These are phyloP conservation scores for Mimumesa dahlbomi DNA, from an alignment of 2,888 invertebrate genomes.

Conservation along the genomic window DNA sequence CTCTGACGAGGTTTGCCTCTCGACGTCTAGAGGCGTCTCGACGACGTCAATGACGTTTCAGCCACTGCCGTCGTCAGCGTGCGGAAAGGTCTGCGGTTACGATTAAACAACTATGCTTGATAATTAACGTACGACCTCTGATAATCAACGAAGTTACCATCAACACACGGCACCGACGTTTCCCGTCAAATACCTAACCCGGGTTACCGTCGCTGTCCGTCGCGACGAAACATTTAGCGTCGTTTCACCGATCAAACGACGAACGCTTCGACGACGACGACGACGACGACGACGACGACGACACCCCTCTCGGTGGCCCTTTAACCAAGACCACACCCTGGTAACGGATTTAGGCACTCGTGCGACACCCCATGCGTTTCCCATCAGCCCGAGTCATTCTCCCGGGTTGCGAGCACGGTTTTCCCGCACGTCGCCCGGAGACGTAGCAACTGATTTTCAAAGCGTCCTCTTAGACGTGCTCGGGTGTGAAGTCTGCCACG, in stretches of 20 bases:
- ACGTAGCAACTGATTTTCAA: constrained; percentile 29
- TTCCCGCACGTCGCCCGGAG: constrained; percentile 6
- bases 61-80: not conserved
- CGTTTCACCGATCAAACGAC: constrained; percentile 52
- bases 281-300: too few relatives aligned
- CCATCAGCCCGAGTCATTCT: constrained; percentile 32
- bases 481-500: constrained; percentile 6
- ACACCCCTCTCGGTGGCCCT: not conserved
- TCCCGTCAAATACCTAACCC: constrained; percentile 42
- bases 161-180: too few relatives aligned
- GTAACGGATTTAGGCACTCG: constrained; percentile 15
- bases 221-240: constrained; percentile 45
- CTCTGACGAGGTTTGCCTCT: not conserved
- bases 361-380: constrained; percentile 19
- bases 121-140: constrained; percentile 55
- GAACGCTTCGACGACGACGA: constrained; percentile 20
- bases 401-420: constrained; percentile 21
- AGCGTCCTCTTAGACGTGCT: constrained; percentile 13
- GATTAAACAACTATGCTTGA: constrained; percentile 50
- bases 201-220: constrained; percentile 24
- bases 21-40: not conserved
- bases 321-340: not conserved
- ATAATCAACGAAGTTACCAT: constrained; percentile 54
- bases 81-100: constrained; percentile 26
- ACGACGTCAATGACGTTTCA: not conserved